These are phyloP conservation scores for Cephonodes hylas DNA, from an alignment of 2,888 invertebrate genomes.

Conservation along the genomic window DNA sequence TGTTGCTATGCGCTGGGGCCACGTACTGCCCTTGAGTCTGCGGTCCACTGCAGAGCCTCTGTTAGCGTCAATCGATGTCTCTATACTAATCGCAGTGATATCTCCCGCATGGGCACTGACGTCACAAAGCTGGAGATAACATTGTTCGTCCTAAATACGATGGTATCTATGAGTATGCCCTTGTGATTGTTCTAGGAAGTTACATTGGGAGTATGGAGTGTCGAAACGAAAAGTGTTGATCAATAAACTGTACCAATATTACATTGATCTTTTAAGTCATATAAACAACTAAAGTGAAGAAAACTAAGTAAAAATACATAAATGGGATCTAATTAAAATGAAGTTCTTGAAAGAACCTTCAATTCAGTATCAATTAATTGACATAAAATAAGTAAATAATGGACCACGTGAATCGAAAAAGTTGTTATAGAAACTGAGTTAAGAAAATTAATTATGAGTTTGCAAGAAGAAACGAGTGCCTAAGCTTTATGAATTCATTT, in stretches of 20 bases:
- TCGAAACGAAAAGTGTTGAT: too few species aligned
- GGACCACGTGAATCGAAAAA: not conserved
- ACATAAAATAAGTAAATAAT: not conserved
- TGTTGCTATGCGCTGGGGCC: constrained; percentile 23
- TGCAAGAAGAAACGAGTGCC: constrained; percentile 2
- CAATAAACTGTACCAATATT: too few species aligned
- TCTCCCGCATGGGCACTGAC: not conserved
- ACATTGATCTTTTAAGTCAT: too few species aligned
- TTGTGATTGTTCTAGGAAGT: too few species aligned
- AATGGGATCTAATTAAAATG: too few species aligned
- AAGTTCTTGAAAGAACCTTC: too few species aligned
- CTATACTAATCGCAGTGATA: not conserved
- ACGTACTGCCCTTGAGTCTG: constrained; percentile 53
- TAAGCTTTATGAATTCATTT: constrained; percentile 15
- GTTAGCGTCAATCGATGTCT: constrained; percentile 30
- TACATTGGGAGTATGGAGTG: too few species aligned
- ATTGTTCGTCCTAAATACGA: not conserved
- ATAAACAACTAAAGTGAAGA: too few species aligned
- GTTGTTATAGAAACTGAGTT: not conserved
- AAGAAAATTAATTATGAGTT: constrained; percentile 16
- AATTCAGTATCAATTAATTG: too few species aligned
- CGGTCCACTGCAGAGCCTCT: constrained; percentile 52
- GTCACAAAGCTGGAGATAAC: not conserved
- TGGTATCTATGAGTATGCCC: not conserved
- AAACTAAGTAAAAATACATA: too few species aligned